Evolutionary conservation across 2,888 invertebrate species (phyloP).

Genomic region (Tineola bisselliella): DNA sequence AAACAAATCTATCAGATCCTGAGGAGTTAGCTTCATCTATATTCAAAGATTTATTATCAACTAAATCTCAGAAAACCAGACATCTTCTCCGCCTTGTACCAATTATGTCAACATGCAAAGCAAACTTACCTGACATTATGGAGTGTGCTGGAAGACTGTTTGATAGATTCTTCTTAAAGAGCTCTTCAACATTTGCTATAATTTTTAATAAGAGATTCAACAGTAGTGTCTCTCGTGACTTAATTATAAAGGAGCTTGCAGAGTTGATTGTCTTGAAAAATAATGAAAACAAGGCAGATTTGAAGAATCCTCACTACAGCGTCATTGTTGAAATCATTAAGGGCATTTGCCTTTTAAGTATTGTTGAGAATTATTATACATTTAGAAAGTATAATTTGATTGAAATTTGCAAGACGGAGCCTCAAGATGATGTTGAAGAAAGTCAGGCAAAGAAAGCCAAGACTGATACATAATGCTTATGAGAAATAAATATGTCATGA

Average conservation of each 20-base stretch:
- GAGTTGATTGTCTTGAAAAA: constrained; percentile 75
- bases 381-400: constrained; percentile 87
- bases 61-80: constrained; percentile 76
- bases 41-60: constrained; percentile 75
- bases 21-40: constrained; percentile 76
- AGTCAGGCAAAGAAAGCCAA: constrained; percentile 57
- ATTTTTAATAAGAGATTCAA: constrained; percentile 84
- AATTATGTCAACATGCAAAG: constrained; percentile 82
- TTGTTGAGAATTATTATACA: constrained; percentile 80
- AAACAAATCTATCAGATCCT: constrained; percentile 80
- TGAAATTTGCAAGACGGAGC: constrained; percentile 66
- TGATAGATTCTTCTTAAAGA: constrained; percentile 77
- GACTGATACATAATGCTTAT: constrained; percentile 7
- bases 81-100: constrained; percentile 84
- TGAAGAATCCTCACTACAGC: constrained; percentile 79
- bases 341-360: constrained; percentile 80
- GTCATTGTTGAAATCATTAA: constrained; percentile 87
- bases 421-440: constrained; percentile 42
- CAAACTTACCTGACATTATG: constrained; percentile 79
- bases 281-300: constrained; percentile 78
- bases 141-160: constrained; percentile 72
- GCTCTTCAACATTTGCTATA: constrained; percentile 78
- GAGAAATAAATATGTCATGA: not conserved
- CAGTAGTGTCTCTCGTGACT: constrained; percentile 73
- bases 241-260: constrained; percentile 78